A percentile compares a stretch with the other conserved stretches of the same genome.
phyloP scores from a whole-genome alignment of 2,888 invertebrate species.

The Erannis defoliaria region DNA sequence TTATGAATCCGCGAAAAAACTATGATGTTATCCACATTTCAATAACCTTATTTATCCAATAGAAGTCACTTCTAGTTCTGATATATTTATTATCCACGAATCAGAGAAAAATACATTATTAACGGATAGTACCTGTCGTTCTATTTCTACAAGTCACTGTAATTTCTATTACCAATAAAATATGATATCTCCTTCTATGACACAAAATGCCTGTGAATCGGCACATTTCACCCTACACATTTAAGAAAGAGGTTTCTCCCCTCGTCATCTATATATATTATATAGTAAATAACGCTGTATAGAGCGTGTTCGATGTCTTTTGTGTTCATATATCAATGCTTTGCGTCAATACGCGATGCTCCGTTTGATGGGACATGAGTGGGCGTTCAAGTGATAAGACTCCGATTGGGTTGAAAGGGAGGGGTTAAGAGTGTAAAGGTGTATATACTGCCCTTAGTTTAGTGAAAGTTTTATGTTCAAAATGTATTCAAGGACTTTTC shows the following conservation, averaged over 20 bases:
- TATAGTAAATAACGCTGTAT: slow-evolving; percentile 1
- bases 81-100: too few species aligned
- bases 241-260: slow-evolving; percentile 8
- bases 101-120: too few species aligned
- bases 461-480: too few species aligned
- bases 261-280: slow-evolving; percentile 10
- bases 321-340: slow-evolving; percentile 24
- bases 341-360: slow-evolving; percentile 12
- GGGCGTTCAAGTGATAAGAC: slow-evolving; percentile 3
- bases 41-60: too few species aligned
- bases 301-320: slow-evolving; percentile 13
- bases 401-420: background rate
- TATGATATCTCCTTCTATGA: slow-evolving; percentile 4
- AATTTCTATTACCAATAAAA: slow-evolving; percentile 13
- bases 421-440: too few species aligned
- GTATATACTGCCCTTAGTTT: too few species aligned
- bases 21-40: too few species aligned
- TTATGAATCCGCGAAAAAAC: too few species aligned
- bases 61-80: too few species aligned
- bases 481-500: too few species aligned
- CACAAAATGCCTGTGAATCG: slow-evolving; percentile 18
- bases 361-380: slow-evolving; percentile 13
- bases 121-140: background rate
- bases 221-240: slow-evolving; percentile 14
- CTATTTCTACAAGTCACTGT: slow-evolving; percentile 1